These are phyloP conservation scores for Tinea trinotella DNA, from an alignment of 2,888 invertebrate species.

Conservation along the genomic window DNA sequence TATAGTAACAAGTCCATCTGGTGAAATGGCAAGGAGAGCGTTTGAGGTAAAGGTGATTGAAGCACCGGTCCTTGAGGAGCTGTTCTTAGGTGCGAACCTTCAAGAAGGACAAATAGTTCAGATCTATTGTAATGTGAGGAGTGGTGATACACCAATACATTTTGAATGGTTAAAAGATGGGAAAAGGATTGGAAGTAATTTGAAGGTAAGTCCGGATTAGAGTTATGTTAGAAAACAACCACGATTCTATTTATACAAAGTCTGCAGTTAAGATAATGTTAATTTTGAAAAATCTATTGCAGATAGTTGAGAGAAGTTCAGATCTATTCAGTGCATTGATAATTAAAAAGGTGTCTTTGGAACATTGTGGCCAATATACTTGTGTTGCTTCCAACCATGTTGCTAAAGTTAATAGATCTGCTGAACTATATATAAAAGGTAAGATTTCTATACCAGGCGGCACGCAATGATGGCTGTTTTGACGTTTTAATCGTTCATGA, in stretches of 20 bases:
- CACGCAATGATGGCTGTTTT: too few relatives aligned
- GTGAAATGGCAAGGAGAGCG: conserved; percentile 75
- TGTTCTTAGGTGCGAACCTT: conserved; percentile 83
- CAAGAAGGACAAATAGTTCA: conserved; percentile 89
- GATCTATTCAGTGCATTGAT: conserved; percentile 79
- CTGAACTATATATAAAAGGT: conserved; percentile 81
- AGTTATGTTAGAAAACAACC: not conserved
- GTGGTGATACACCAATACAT: conserved; percentile 79
- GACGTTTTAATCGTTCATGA: too few relatives aligned
- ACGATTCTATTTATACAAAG: too few relatives aligned
- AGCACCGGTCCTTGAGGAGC: conserved; percentile 87
- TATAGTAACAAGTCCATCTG: conserved; percentile 80
- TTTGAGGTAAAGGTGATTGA: conserved; percentile 79
- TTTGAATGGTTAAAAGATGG: conserved; percentile 80
- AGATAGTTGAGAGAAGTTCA: conserved; percentile 77
- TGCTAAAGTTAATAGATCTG: conserved; percentile 78
- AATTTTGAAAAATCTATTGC: conserved; percentile 26
- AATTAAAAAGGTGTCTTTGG: conserved; percentile 78
- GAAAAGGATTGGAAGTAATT: conserved; percentile 71
- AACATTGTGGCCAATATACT: conserved; percentile 80
- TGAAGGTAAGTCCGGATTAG: conserved; percentile 62
- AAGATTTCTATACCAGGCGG: conserved; percentile 35
- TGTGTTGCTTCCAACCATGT: conserved; percentile 82
- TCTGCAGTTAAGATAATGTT: not conserved
- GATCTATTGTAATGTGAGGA: conserved; percentile 84